A percentile compares a stretch with the other conserved stretches of the same genome.
These are phyloP conservation scores for Oopsacas minuta DNA, from an alignment of 37 sponge, comb jelly and placozoan genomes.

Conservation along the genomic window DNA sequence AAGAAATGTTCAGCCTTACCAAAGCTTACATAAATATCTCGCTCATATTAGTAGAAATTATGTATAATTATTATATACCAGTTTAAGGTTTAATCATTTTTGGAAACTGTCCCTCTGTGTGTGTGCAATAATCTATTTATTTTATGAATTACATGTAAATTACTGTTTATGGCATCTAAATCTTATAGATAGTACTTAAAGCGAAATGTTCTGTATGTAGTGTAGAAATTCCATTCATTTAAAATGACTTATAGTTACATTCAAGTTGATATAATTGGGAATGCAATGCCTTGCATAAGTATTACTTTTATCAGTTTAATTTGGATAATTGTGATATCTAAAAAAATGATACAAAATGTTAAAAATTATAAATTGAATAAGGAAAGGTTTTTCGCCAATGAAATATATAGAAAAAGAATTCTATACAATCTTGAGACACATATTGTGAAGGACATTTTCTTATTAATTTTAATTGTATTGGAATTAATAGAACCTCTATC, in stretches of 20 bases:
- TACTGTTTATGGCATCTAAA: no score
- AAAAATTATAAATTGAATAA: not conserved
- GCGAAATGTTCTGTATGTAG: not conserved
- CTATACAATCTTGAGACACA: not conserved
- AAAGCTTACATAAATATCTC: no score
- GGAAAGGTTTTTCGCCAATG: not conserved
- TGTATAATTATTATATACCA: no score
- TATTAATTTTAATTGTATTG: not conserved
- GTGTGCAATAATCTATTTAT: no score
- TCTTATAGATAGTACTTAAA: not conserved
- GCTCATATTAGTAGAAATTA: no score
- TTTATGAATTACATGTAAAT: no score
- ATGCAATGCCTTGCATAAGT: not conserved
- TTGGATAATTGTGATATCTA: not conserved
- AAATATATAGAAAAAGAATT: not conserved
- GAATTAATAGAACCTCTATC: not conserved
- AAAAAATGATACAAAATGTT: not conserved
- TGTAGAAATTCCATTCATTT: not conserved
- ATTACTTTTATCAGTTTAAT: not conserved
- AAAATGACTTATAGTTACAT: not conserved
- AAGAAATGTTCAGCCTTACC: no score
- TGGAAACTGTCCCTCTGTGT: no score
- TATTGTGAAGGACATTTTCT: not conserved
- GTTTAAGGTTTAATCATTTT: no score
- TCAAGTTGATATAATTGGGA: not conserved